These are phyloP conservation scores for Hypomesus transpacificus DNA, from an alignment of 2,113 vertebrate genomes.

Conservation along the genomic window DNA sequence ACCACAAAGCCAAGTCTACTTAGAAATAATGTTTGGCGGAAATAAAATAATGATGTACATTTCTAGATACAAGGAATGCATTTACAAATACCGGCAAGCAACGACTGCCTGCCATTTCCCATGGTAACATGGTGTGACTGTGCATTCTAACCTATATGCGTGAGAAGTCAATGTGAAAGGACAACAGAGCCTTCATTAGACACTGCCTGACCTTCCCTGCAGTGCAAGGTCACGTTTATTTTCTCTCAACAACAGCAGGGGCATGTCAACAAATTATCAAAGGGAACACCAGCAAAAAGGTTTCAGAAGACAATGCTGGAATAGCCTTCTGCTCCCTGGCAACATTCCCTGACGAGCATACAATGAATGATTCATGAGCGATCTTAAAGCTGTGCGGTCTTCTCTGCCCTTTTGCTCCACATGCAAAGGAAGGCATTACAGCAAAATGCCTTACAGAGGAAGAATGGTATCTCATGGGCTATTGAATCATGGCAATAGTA, in stretches of 20 bases:
- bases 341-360: conserved; percentile 54
- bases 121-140: conserved; percentile 47
- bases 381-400: conserved; percentile 35
- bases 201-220: conserved; percentile 55
- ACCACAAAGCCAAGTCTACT: not conserved
- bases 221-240: conserved; percentile 60
- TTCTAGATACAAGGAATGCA: conserved; percentile 27
- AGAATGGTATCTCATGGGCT: conserved; percentile 4
- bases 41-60: conserved; percentile 41
- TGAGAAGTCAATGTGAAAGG: conserved; percentile 57
- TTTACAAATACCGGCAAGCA: conserved; percentile 46
- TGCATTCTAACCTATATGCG: conserved; percentile 47
- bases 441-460: conserved; percentile 6
- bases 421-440: conserved; percentile 31
- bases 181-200: conserved; percentile 64
- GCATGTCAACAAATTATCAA: conserved; percentile 68
- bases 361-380: conserved; percentile 67
- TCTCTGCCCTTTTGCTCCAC: conserved; percentile 38
- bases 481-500: not conserved
- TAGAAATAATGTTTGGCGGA: not conserved
- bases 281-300: conserved; percentile 45
- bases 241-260: conserved; percentile 57
- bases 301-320: conserved; percentile 53
- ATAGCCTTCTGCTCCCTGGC: conserved; percentile 49
- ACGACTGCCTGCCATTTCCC: conserved; percentile 34